Evolutionary conservation across 1,140 invertebrate genomes (phyloP).

Genomic region (Agrypnia vestita): DNA sequence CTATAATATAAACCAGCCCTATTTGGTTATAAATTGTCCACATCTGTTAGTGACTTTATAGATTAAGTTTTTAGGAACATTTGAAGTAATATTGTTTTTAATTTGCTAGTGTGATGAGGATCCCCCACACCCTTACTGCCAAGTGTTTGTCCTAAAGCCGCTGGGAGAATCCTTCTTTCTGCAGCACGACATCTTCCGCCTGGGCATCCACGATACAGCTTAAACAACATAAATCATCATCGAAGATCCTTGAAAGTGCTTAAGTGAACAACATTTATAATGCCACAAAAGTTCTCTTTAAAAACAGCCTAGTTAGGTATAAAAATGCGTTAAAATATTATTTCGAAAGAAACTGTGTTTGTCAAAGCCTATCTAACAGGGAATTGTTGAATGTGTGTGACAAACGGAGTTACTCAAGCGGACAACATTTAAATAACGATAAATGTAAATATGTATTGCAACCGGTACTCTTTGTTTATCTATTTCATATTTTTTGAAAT

Average conservation of each 20-base stretch:
- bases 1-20: no score
- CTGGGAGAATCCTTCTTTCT: conserved; percentile 88
- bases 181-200: conserved; percentile 94
- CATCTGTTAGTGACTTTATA: no score
- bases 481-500: no score
- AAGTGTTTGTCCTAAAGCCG: conserved; percentile 92
- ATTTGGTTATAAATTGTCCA: no score
- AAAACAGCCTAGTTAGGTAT: background rate
- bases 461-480: no score
- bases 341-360: conserved; percentile 24
- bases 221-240: conserved; percentile 67
- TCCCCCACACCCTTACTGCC: conserved; percentile 91
- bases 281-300: conserved; percentile 31
- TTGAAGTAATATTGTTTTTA: no score
- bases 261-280: conserved; percentile 47
- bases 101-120: conserved; percentile 91
- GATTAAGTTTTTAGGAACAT: no score
- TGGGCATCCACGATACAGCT: conserved; percentile 89
- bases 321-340: conserved; percentile 6
- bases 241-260: conserved; percentile 21
- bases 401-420: no score
- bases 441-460: no score
- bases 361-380: conserved; percentile 38
- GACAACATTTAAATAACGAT: no score
- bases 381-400: conserved; percentile 5